Evolutionary conservation across 2,113 vertebrate genomes (phyloP).

Genomic region (Motacilla alba): DNA sequence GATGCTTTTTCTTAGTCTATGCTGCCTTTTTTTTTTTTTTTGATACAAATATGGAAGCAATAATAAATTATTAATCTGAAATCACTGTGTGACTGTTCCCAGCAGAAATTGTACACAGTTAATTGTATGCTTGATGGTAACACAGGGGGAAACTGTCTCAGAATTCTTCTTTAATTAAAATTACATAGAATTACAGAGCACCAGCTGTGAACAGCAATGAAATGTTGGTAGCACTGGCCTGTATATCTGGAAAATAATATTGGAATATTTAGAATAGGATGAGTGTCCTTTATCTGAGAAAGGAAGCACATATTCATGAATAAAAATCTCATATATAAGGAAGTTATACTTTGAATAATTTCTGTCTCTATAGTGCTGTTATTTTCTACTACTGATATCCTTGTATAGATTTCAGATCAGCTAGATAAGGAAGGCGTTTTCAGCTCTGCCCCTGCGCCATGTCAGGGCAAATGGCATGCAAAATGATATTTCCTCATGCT

Average conservation of each 20-base stretch:
- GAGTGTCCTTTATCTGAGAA: not conserved
- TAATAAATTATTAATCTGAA: slow-evolving; percentile 81
- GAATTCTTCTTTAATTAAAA: slow-evolving; percentile 86
- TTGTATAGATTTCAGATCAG: not conserved
- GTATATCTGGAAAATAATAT: slow-evolving; percentile 68
- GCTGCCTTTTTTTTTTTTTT: not conserved
- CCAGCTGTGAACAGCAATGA: slow-evolving; percentile 78
- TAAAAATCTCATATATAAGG: slow-evolving; percentile 3
- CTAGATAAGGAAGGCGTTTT: not conserved
- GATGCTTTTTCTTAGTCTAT: not conserved
- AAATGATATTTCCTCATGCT: not conserved
- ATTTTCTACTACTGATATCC: not conserved
- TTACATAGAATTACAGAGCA: slow-evolving; percentile 81
- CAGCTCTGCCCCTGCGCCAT: not conserved
- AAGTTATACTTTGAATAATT: not conserved
- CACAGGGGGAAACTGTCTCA: slow-evolving; percentile 76
- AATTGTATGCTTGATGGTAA: slow-evolving; percentile 80
- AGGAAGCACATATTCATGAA: not conserved
- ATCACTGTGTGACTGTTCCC: slow-evolving; percentile 74
- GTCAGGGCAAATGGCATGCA: not conserved
- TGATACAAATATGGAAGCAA: slow-evolving; percentile 56
- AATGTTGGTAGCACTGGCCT: slow-evolving; percentile 62
- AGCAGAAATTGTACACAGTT: slow-evolving; percentile 76
- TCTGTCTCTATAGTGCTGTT: not conserved
- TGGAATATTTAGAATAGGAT: slow-evolving; percentile 13